Evolutionary conservation across 2,797 vertebrate genomes (phyloP).

Genomic region (Sebastolobus alascanus): DNA sequence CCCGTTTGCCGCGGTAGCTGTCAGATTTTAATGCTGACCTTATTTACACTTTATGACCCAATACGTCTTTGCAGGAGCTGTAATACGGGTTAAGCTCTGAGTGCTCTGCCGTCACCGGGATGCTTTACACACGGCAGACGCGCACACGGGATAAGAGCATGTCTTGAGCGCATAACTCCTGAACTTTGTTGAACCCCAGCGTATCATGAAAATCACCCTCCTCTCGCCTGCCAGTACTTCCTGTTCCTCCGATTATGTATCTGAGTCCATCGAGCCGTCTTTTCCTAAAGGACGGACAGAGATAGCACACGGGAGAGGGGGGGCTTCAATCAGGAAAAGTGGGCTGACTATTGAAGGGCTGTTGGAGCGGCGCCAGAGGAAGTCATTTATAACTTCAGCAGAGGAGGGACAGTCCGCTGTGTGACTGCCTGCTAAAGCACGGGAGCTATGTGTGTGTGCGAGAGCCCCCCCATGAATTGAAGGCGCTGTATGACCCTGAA

Average conservation of each 20-base stretch:
- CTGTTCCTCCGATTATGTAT: slow-evolving; percentile 21
- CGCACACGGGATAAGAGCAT: slow-evolving; percentile 11
- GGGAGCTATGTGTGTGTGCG: slow-evolving; percentile 68
- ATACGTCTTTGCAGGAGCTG: neutral
- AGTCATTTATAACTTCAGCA: slow-evolving; percentile 80
- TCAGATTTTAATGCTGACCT: slow-evolving; percentile 17
- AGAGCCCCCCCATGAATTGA: slow-evolving; percentile 65
- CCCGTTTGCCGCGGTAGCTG: slow-evolving; percentile 45
- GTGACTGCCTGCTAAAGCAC: slow-evolving; percentile 68
- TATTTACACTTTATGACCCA: slow-evolving; percentile 28
- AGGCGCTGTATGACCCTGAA: slow-evolving; percentile 72
- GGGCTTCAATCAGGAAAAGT: slow-evolving; percentile 45
- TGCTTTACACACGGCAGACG: slow-evolving; percentile 17
- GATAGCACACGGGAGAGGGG: slow-evolving; percentile 27
- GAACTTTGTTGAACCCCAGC: slow-evolving; percentile 10
- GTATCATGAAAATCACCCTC: slow-evolving; percentile 12
- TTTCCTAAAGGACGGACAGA: slow-evolving; percentile 43
- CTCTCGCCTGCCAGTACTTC: slow-evolving; percentile 25
- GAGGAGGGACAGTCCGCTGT: slow-evolving; percentile 64
- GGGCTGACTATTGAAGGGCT: slow-evolving; percentile 61
- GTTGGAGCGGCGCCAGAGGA: slow-evolving; percentile 74
- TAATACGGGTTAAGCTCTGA: slow-evolving; percentile 17
- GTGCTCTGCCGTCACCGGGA: slow-evolving; percentile 1
- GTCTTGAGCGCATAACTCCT: slow-evolving; percentile 9
- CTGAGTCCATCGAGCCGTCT: slow-evolving; percentile 5